Percentiles rank a stretch among this genome's conserved stretches.
Evolutionary conservation across 2,113 vertebrate species (phyloP).

Genomic region (human): GRCh38 chr12:6729501-6730000

Average conservation of each 20-base stretch:
- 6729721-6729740: not conserved
- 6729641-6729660: not conserved
- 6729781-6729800: not conserved
- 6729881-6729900: not conserved
- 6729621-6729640: not conserved
- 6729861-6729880: fast-evolving
- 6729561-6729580: not conserved
- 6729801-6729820: not conserved
- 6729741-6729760: not conserved
- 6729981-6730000: not conserved
- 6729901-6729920: not conserved
- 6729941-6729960: not conserved
- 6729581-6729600: not conserved
- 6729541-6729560: not conserved
- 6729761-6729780: not conserved
- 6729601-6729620: not conserved
- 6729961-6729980: not conserved
- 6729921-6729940: not conserved
- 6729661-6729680: not conserved
- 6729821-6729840: not conserved
- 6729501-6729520: fast-evolving
- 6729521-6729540: not conserved
- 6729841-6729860: not conserved
- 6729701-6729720: not conserved
- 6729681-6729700: not conserved